Evolutionary conservation across 2,888 invertebrate species (phyloP).

Genomic region (Lycophotia porphyrea): DNA sequence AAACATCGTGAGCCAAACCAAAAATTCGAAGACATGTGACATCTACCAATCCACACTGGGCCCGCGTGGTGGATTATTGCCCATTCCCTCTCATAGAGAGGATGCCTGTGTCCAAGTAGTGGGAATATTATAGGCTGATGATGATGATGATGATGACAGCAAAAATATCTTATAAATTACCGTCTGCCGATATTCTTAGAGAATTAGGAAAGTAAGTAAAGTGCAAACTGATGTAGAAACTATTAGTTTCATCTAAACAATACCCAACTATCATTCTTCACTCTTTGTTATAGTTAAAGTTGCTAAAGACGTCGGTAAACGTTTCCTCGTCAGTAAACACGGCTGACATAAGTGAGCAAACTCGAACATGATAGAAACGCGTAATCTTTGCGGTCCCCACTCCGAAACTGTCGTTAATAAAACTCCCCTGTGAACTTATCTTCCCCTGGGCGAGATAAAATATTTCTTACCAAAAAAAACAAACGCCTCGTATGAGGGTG

Average conservation of each 20-base stretch:
- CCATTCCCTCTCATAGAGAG: no score
- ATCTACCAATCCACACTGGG: no score
- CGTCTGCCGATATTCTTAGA: constrained; percentile 28
- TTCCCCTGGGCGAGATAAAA: constrained; percentile 81
- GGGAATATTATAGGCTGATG: no score
- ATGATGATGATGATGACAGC: no score
- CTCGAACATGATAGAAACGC: constrained; percentile 78
- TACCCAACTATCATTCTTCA: constrained; percentile 53
- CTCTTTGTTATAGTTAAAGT: constrained; percentile 54
- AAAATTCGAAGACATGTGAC: no score
- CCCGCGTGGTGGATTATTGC: no score
- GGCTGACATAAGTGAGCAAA: constrained; percentile 77
- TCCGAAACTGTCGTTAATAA: constrained; percentile 86
- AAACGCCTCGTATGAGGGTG: constrained; percentile 69
- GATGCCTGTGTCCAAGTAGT: no score
- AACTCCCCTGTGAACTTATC: constrained; percentile 83
- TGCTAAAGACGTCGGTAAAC: constrained; percentile 57
- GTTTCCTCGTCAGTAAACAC: constrained; percentile 65
- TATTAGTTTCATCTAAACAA: constrained; percentile 50
- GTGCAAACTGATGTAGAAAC: constrained; percentile 54
- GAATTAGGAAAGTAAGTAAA: constrained; percentile 20
- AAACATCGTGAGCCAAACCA: no score
- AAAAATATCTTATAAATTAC: constrained; percentile 16
- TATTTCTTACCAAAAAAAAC: constrained; percentile 77
- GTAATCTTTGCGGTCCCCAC: constrained; percentile 79